Evolutionary conservation across 2,797 vertebrate genomes (phyloP), one percentile per base, ranked within the genome.

Genomic region (Morelia viridis): DNA sequence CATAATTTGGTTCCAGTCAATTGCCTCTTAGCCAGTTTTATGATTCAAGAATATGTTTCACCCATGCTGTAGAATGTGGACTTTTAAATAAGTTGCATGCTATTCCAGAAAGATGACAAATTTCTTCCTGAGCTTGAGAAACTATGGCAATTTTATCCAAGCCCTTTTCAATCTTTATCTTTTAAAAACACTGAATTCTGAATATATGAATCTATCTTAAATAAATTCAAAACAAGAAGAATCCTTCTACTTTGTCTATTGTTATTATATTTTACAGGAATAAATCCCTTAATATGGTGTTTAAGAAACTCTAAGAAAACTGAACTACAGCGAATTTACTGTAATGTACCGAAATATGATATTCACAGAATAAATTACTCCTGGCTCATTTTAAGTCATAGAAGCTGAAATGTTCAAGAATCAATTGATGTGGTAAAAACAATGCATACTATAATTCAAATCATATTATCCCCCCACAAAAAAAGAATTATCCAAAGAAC

Each of bases 311-410:
- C 35, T 46, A 80, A 80, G 41, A 46, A 19, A 80, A 46, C 41
- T 80, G 24, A 46, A 80, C 31, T 80, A 5, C 71, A 80, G 35
- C 11, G 31, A 58, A 89, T 92, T 26, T 85, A 64, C 41, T 86
- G 28, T n/a, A 92, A 85, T 60, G 68, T 53, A 56, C 11, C 80
- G 13, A 89, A 56, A 53, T 41, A 60, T 26, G 64, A 60, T 92
- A 89, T 71, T 89, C 71, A 60, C 28, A 92, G 41, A 68, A 92
- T 19, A 91, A 56, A 87, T 76, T 87, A 87, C 46, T 58, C 19
- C 85, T 91, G 35, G 35, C 46, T 71, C 10, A 87, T 91, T 91
- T 89, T 65, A 89, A 65, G 53, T n/a, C 4, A 57, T 62, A 31
- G 22, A 57, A 41, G 41, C 24, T 58, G 22, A 58, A 60, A 64